phyloP scores from a whole-genome alignment of 2,113 vertebrate genomes.

The Pardalotus punctatus region DNA sequence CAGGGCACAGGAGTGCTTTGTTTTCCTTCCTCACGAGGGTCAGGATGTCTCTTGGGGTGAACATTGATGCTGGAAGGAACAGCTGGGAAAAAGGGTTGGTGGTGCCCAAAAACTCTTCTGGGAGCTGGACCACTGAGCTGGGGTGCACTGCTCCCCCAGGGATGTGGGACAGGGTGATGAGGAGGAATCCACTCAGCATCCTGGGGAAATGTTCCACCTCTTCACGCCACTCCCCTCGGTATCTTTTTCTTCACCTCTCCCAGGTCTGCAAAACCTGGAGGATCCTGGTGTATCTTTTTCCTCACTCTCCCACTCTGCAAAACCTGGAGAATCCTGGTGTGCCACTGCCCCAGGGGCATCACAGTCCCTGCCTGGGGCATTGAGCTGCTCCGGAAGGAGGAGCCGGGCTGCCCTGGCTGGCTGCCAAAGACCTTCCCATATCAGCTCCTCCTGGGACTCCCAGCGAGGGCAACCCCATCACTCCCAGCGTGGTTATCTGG shows the following conservation, averaged over 20 bases:
- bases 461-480: fast-evolving
- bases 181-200: neutral
- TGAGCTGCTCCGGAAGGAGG: neutral
- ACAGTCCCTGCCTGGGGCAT: neutral
- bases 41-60: no score
- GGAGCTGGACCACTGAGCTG: neutral
- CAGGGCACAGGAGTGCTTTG: neutral
- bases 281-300: neutral
- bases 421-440: neutral
- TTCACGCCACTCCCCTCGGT: neutral
- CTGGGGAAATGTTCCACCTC: no score
- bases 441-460: neutral
- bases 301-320: neutral
- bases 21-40: neutral
- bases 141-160: neutral
- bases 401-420: no score
- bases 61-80: neutral
- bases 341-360: neutral
- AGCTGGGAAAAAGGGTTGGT: neutral
- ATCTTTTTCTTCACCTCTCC: neutral
- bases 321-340: neutral
- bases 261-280: neutral
- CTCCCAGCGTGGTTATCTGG: fast-evolving
- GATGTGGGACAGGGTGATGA: neutral
- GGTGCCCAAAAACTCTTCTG: no score